Base-by-base conservation (phyloP, 2,888 invertebrate genomes). In the Vanessa cardui region DNA sequence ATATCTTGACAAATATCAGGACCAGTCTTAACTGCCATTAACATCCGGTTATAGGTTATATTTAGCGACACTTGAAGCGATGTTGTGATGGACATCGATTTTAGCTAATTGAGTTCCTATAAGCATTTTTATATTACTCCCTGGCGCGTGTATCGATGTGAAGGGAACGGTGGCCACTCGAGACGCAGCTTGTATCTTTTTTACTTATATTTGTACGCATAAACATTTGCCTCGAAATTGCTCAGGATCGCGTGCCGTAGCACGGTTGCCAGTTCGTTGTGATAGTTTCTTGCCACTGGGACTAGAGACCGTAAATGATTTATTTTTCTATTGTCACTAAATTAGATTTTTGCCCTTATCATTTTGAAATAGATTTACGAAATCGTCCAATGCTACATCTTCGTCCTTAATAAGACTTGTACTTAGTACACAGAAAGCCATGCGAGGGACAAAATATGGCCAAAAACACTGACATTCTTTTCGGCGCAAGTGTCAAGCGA, bases 351-450 rank as follows among this genome's bases (percentile, higher is more conserved):
- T 64, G 78, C 83, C 85, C 81, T 76, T 73, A 78, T 75, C 66
- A 70, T 76, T 68, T 79, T 79, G 81, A 78, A 81, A 79, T 84
- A 82, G 80, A 76, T 74, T 77, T 82, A 82, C 82, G 86, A 80
- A 89, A 88, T 90, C 91, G 91, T 92, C 92, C 92, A 92, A 84
- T 83, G 78, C 86, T 83, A 91, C 84, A 90, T 90, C 90, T 92
- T 92, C 92, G 92, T 92, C 92, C 92, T 90, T 82, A 74, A 82
- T 86, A 92, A 92, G 92, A 92, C 92, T 92, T 80, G 92, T 92
- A 91, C 89, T 86, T 88, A 90, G 91, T 90, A 88, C 89, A 84
- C 76, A 74, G 78, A 77, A 79, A 76, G 81, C 82, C 83, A 80
- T 80, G 78, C 78, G 84, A 85, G 83, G 83, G 81, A 82, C 78